phyloP scores from a whole-genome alignment of 2,797 vertebrate genomes.

The Tamandua tetradactyla region DNA sequence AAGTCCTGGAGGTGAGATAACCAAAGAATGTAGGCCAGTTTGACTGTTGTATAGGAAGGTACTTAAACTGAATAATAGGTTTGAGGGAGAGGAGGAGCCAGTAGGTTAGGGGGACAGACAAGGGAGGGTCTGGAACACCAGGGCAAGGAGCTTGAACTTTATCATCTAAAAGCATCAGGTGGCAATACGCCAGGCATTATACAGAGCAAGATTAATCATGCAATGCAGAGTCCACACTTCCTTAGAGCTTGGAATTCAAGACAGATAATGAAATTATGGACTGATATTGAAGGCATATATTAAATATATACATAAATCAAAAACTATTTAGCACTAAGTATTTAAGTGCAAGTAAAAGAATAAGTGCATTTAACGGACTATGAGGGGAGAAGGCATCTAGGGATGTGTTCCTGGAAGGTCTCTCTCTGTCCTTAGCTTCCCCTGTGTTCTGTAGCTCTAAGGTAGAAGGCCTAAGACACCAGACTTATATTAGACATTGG shows the following conservation, averaged over 20 bases:
- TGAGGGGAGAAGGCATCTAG: neutral
- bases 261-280: conserved; percentile 51
- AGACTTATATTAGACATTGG: conserved; percentile 21
- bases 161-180: conserved; percentile 34
- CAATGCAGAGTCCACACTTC: conserved; percentile 56
- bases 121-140: neutral
- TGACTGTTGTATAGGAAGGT: neutral
- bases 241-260: conserved; percentile 28
- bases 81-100: neutral
- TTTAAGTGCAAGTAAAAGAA: conserved; percentile 52
- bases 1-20: neutral
- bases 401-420: conserved; percentile 27
- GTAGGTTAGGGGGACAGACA: neutral
- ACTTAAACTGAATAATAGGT: neutral
- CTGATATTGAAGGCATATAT: conserved; percentile 35
- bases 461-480: neutral
- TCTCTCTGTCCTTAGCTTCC: neutral
- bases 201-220: neutral
- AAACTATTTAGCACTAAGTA: conserved; percentile 53
- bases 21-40: neutral
- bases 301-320: conserved; percentile 63
- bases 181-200: conserved; percentile 52
- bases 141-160: conserved; percentile 24
- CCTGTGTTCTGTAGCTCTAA: neutral
- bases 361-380: conserved; percentile 50